Evolutionary conservation across 2,113 vertebrate species (phyloP), one percentile per base, ranked within the genome.

Genomic region (Clarias gariepinus): DNA sequence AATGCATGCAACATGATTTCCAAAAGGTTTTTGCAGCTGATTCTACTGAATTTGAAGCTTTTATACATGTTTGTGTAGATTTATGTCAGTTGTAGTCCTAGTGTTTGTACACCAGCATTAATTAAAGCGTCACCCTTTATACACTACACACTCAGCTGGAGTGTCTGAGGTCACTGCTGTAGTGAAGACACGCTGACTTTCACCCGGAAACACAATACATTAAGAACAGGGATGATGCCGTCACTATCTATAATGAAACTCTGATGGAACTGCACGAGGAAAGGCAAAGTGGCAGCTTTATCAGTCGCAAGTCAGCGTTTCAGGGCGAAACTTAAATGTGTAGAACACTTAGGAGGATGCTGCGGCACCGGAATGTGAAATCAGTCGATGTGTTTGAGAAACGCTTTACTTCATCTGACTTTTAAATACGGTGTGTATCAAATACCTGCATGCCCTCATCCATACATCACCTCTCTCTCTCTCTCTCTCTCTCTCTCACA

Each of bases 231-330:
- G 85, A 66, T 82, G 85, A 77, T 82, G 69, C 58, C 52, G 18
- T 36, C 66, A 73, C 81, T 87, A 91, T 93, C 55, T 92, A 94
- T 93, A 94, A 95, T 94, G 93, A 94, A 94, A 95, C 90, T 88
- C 90, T 94, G 93, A 94, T 94, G 94, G 91, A 94, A 95, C 93
- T 94, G 91, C 92, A 94, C 92, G 25, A 81, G 92, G 91, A 91
- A 91, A 93, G 94, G 92, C 91, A 91, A 92, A 91, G 92, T 85
- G 82, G 87, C 86, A 41, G 36, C 66, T 77, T 41, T 89, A 47
- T 86, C 81, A 80, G 91, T 89, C 90, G 90, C 91, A 90, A 55
- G 28, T 94, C 93, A 93, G 93, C 93, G 90, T 91, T 93, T 93
- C 85, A 88, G 78, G 84, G 28, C 1, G 57, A 86, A 13, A 36